phyloP scores from a whole-genome alignment of 2,888 invertebrate species.

The Eustalomyia histrio region DNA sequence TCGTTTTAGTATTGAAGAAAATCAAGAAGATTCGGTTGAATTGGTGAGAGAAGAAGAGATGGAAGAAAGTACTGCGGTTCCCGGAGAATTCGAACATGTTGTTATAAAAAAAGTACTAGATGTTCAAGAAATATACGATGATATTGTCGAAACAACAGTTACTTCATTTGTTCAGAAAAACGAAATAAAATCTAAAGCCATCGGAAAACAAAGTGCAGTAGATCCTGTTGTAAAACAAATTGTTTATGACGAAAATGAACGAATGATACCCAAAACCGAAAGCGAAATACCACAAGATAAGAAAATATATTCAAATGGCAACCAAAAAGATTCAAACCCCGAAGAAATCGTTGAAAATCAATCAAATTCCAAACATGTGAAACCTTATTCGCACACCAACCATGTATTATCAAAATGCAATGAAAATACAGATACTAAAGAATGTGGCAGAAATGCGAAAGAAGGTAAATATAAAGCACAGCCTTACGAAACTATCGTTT shows the following conservation, averaged over 20 bases:
- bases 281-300: not conserved
- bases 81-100: constrained; percentile 57
- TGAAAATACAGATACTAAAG: too few species aligned
- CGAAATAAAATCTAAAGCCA: not conserved
- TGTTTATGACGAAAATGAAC: not conserved
- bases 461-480: not conserved
- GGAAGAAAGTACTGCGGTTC: constrained; percentile 30
- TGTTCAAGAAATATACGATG: constrained; percentile 16
- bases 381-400: not conserved
- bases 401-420: too few species aligned
- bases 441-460: not conserved
- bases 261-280: not conserved
- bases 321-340: not conserved
- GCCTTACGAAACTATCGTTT: not conserved
- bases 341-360: not conserved
- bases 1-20: constrained; percentile 28
- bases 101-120: constrained; percentile 67
- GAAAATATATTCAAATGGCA: not conserved
- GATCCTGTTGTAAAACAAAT: not conserved
- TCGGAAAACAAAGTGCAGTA: not conserved
- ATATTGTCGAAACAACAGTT: constrained; percentile 23
- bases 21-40: constrained; percentile 4
- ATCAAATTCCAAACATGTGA: not conserved
- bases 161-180: not conserved
- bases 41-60: not conserved